A percentile compares a stretch with the other conserved stretches of the same genome.
Conservation (phyloP, 2,113 vertebrate species). For the Oplegnathus fasciatus region DNA sequence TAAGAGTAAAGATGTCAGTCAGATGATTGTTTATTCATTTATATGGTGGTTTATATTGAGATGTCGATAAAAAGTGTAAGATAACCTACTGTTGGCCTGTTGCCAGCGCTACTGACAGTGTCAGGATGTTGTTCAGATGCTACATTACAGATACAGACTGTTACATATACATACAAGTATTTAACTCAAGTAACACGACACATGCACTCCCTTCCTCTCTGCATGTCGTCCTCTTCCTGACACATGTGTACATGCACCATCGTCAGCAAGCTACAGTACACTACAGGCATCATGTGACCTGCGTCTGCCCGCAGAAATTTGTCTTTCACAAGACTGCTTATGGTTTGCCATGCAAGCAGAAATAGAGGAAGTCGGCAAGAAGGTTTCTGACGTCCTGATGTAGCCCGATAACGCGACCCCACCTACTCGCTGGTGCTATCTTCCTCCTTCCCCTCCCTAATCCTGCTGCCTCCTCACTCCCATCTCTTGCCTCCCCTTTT, state of each 20-base stretch:
- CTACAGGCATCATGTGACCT: conserved; percentile 9
- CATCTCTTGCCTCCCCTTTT: not conserved
- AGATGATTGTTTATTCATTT: not conserved
- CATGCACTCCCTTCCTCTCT: not conserved
- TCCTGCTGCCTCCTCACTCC: not conserved
- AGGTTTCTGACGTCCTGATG: conserved; percentile 30
- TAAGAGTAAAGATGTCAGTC: not conserved
- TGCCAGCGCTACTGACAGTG: not conserved
- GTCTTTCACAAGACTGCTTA: conserved; percentile 21
- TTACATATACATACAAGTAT: not conserved
- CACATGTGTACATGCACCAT: not conserved
- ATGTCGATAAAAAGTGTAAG: not conserved
- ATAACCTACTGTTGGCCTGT: not conserved
- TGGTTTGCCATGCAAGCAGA: conserved; percentile 44
- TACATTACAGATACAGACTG: not conserved
- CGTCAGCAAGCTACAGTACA: not conserved
- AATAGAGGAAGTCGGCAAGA: conserved; percentile 62
- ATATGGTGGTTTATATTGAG: not conserved
- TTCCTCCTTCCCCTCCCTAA: not conserved
- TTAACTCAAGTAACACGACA: not conserved
- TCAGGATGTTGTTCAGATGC: conserved; percentile 3
- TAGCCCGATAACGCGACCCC: conserved; percentile 25
- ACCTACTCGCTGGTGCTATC: conserved; percentile 13
- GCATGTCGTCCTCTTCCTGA: not conserved
- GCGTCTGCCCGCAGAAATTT: conserved; percentile 4